Base-by-base conservation (phyloP, 2,113 vertebrate species). In the Labrus mixtus region DNA sequence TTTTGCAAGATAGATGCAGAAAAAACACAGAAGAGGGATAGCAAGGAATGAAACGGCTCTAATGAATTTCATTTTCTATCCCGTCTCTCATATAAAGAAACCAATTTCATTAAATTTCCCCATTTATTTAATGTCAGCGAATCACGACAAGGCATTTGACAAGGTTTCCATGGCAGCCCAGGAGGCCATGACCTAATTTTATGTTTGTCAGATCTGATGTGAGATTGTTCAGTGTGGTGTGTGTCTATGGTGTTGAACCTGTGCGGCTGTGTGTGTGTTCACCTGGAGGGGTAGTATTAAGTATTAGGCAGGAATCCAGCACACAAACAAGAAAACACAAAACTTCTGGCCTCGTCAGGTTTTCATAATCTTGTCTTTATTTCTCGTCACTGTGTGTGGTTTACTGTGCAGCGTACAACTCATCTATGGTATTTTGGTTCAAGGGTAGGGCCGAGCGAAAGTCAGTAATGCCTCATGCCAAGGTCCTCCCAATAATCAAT, bases 141-240 rank as follows among this genome's bases (percentile, higher is more conserved):
- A 88, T 89, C 71, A 87, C 68, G 71, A 71, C 53, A 17, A 68
- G 15, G 63, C 63, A 58, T 85, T 90, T 88, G 66, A 80, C 83
- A 84, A 2, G 57, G 86, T 91, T 92, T 80, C 86, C 75, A 82
- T 85, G 76, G 86, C 37, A 87, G 81, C 87, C 33, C 79, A 73
- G 55, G 84, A 81, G 75, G 83, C 81, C 76, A 19, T 86, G 86
- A 87, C 87, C 91, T 84, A 89, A 73, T 90, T 90, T 83, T 20
- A 68, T 79, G 51, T 87, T 77, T 76, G 69, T 19, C 54, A 80
- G 73, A 91, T 91, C 85, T 89, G 73, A 85, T 82, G 82, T 82
- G 62, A 82, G 68, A 80, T 71, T 37, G 37, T 70, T 68, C 33
- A n/a, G 69, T 57, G 67, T 0, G 22, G 58, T 37, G 48, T 58